Base-by-base conservation (phyloP, 2,113 vertebrate genomes). In the Bujurquina vittata region DNA sequence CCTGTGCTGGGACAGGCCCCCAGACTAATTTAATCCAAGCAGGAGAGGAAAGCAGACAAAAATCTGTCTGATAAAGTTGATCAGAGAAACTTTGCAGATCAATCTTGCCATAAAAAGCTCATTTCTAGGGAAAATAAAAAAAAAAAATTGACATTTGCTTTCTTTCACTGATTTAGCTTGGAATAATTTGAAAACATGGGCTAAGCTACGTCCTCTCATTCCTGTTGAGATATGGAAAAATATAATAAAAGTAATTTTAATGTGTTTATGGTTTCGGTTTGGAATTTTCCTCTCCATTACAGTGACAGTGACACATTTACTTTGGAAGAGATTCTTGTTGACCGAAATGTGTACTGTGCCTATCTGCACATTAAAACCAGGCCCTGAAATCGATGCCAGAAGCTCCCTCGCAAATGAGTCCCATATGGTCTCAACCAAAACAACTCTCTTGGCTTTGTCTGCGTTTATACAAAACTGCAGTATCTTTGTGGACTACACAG, bases 331-430 rank as follows among this genome's bases (percentile, higher is more conserved):
- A 91, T 90, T 93, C 63, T 85, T 74, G 65, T 84, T 83, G 86
- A 92, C 88, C 79, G 9, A 90, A 91, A 90, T 90, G 81, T 85
- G 87, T 87, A 79, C 88, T 2, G 57, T 88, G 84, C 88, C 90
- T 93, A 95, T 95, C 93, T 87, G 89, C 89, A 94, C 90, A 94
- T 94, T 91, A 92, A 91, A 93, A 90, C 87, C 90, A 89, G 90
- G 80, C 87, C 33, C 67, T 54, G 83, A 75, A 89, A 87, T 82
- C 52, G n/a, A 87, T 90, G 90, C 91, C 93, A 95, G 87, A 91
- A 87, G 88, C 94, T 91, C 62, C 59, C 76, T 88, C 15, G 26
- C 80, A 93, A 95, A 95, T 92, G 89, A 88, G 75, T 92, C 91
- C 93, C 94, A 93, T 84, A 92, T 94, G 94, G 88, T 77, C 90